Evolutionary conservation across 2,888 invertebrate species (phyloP), one percentile per base, ranked within the genome.

Genomic region (Cataglyphis altisquamis): DNA sequence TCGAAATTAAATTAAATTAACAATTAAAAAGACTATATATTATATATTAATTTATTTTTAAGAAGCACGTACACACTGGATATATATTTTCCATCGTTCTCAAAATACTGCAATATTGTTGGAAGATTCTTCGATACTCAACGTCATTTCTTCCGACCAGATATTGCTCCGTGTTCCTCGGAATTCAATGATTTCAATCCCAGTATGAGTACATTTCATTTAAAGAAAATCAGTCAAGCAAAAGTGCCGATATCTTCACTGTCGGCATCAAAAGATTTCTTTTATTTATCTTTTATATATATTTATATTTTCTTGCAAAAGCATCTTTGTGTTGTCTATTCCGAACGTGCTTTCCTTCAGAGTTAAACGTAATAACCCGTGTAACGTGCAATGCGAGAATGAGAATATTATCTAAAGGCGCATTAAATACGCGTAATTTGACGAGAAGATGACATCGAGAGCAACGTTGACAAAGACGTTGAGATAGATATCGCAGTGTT

Each of bases 341-440:
- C 21, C 21, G 48, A 48, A 48, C 10, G 21, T 21, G 70, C 21
- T 67, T 15, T 9, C 21, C 66, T 32, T 64, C 45, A 36, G 25
- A 75, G 21, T 48, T 68, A 41, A 45, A 32, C 32, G 45, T 18
- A 45, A 21, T 75, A 75, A 67, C 48, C 45, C 48, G 32, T 48
- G 68, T 36, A 74, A 74, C 41, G 32, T 32, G 74, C 18, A 68
- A 67, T 4, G 6, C 18, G 8, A 32, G 32, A 66, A 74, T 32
- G 45, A 48, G 68, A 41, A 75, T 75, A 67, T 21, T 75, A 48
- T 74, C 15, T 67, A 75, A 74, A 68, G 45, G 12, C 21, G 15
- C 45, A 67, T 68, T 67, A 75, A 68, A 67, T 32, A 66, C 74
- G 45, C 67, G 74, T 74, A 66, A 29, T 75, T 75, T 75, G 45